A percentile compares a stretch with the other conserved stretches of the same genome.
Evolutionary conservation across 2,113 vertebrate species (phyloP).

Genomic region (Suncus etruscus): DNA sequence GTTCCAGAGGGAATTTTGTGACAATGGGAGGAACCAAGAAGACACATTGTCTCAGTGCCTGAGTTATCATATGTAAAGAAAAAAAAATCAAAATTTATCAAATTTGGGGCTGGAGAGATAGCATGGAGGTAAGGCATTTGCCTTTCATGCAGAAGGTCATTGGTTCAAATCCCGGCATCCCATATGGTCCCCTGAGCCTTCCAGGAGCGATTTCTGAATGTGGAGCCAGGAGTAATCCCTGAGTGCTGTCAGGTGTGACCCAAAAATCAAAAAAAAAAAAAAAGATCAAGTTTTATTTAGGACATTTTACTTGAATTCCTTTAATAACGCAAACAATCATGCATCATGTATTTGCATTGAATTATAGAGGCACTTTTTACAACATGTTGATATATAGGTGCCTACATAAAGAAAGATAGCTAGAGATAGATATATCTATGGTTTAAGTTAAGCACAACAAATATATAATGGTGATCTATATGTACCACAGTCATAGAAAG

Average conservation of each 20-base stretch:
- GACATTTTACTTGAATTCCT: constrained; percentile 3
- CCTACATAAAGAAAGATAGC: background rate
- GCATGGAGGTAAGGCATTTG: too few relatives aligned
- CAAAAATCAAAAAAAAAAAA: too few relatives aligned
- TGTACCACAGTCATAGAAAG: background rate
- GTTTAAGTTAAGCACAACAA: background rate
- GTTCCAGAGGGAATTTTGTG: background rate
- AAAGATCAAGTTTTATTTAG: background rate
- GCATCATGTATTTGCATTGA: background rate
- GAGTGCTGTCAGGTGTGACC: too few relatives aligned
- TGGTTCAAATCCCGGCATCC: too few relatives aligned
- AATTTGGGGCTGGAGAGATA: too few relatives aligned
- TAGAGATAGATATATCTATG: background rate
- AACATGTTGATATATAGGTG: background rate
- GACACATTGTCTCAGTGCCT: rapidly evolving
- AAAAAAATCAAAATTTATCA: constrained; percentile 1
- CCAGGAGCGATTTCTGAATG: too few relatives aligned
- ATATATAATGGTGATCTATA: background rate
- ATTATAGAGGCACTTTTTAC: background rate
- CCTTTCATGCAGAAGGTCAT: too few relatives aligned
- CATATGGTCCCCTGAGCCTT: too few relatives aligned
- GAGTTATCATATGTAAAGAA: background rate
- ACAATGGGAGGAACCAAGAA: background rate
- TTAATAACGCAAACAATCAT: background rate
- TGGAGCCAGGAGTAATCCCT: too few relatives aligned